Conservation (phyloP, 2,113 vertebrate species). For the Mesitornis unicolor region DNA sequence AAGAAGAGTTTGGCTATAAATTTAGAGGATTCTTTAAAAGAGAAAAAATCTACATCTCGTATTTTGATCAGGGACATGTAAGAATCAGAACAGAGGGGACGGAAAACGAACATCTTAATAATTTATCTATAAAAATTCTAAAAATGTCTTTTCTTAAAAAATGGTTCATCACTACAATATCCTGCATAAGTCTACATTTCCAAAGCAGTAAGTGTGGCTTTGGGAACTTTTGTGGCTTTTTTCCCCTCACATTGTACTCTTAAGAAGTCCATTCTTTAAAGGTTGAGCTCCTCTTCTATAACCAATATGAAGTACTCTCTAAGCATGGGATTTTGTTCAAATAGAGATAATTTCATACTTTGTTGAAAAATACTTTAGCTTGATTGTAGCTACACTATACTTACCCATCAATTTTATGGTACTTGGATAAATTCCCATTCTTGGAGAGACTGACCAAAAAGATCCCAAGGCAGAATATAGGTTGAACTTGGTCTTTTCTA, state of each 20-base stretch:
- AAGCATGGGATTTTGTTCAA: background rate
- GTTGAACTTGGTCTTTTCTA: background rate
- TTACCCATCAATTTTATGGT: background rate
- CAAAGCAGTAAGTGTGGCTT: background rate
- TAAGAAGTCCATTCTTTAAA: background rate
- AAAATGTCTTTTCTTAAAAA: background rate
- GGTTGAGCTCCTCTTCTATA: background rate
- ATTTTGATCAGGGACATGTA: background rate
- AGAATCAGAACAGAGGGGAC: background rate
- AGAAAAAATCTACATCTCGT: background rate
- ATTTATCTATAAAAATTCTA: background rate
- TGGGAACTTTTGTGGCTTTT: background rate
- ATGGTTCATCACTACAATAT: rapidly evolving
- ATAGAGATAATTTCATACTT: background rate
- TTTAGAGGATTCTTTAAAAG: background rate
- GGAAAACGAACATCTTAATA: background rate
- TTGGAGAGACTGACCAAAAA: background rate
- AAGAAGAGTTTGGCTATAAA: background rate
- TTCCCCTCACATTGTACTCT: rapidly evolving
- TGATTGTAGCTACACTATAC: background rate
- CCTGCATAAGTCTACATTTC: background rate
- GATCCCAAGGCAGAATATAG: background rate
- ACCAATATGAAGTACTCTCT: background rate
- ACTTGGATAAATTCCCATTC: background rate
- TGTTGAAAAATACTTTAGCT: background rate